Conservation (phyloP, 1,140 invertebrate species). For the Bilobella aurantiaca region DNA sequence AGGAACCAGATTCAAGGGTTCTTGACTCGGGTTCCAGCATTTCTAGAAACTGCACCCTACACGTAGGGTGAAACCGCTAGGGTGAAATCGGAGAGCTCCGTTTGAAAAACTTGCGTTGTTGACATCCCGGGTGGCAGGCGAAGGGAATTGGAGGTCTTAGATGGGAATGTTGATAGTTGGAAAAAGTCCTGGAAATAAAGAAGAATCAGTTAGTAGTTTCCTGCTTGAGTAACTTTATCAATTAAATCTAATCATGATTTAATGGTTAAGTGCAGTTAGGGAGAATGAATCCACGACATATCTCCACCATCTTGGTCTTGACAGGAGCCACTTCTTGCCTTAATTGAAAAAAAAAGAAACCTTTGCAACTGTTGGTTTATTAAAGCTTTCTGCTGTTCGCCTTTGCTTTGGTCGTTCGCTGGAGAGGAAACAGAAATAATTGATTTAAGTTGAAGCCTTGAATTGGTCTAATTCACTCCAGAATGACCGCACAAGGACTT, state of each 20-base stretch:
- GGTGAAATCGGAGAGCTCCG: neutral
- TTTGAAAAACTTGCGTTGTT: conserved; percentile 12
- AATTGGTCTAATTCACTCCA: neutral
- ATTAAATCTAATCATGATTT: conserved; percentile 5
- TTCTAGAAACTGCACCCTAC: neutral
- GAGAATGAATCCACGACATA: neutral
- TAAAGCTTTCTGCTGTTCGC: no score
- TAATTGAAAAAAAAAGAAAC: neutral
- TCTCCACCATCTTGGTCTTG: neutral
- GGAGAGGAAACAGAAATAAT: no score
- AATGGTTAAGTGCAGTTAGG: neutral
- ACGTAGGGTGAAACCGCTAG: neutral
- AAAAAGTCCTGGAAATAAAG: neutral
- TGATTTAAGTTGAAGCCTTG: neutral
- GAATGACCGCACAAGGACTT: neutral
- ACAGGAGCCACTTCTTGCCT: neutral
- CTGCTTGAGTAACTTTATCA: neutral
- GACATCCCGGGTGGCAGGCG: no score
- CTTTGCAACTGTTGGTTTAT: no score
- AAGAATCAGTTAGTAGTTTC: neutral
- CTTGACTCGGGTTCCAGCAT: neutral
- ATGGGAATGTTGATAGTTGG: neutral
- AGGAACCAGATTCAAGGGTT: neutral
- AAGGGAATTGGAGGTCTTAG: no score
- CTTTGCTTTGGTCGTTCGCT: no score